Conservation (phyloP, 2,797 vertebrate species). For the Onychomys torridus region DNA sequence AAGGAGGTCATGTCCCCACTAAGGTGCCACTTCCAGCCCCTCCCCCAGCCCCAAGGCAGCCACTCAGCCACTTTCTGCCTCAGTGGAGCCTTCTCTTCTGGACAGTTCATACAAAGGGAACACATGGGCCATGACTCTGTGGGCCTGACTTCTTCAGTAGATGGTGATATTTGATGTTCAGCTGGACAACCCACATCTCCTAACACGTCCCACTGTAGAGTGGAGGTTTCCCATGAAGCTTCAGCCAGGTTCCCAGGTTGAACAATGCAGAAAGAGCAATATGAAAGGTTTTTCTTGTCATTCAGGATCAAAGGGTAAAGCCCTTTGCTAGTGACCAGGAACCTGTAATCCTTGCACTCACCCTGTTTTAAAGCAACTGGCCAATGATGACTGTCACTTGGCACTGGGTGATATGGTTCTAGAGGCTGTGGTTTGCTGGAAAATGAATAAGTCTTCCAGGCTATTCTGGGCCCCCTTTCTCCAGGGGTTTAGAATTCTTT, state of each 20-base stretch:
- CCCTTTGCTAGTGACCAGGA: neutral
- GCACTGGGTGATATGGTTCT: neutral
- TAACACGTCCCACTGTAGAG: neutral
- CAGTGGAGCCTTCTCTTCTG: rapidly evolving
- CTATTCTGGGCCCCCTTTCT: neutral
- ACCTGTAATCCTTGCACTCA: rapidly evolving
- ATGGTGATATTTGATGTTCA: neutral
- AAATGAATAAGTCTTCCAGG: rapidly evolving
- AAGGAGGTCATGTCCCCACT: rapidly evolving
- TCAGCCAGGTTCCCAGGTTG: rapidly evolving
- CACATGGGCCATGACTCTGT: rapidly evolving
- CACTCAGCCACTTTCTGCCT: rapidly evolving
- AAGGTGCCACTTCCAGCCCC: rapidly evolving
- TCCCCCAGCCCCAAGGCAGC: rapidly evolving
- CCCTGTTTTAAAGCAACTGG: rapidly evolving
- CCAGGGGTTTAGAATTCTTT: rapidly evolving
- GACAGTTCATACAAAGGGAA: rapidly evolving
- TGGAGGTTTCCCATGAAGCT: neutral
- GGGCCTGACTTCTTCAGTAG: neutral
- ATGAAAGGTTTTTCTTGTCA: neutral
- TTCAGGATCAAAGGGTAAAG: neutral
- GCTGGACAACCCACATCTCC: neutral
- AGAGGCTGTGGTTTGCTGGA: neutral
- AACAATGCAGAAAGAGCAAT: neutral
- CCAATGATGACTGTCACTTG: neutral